phyloP scores from a whole-genome alignment of 2,113 vertebrate genomes.

The Amia ocellicauda region DNA sequence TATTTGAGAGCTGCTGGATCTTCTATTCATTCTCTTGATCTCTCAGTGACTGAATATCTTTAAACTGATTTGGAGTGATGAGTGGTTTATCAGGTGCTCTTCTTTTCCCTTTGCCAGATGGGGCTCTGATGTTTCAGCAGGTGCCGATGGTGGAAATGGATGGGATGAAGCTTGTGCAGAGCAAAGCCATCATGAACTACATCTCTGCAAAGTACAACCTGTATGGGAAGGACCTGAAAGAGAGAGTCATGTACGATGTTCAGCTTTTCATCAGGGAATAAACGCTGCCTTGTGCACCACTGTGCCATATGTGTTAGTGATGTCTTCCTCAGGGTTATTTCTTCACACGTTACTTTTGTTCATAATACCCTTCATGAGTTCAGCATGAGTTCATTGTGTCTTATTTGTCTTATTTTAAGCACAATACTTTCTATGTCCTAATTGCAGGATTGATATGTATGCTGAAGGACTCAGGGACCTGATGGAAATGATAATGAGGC shows the following conservation, averaged over 20 bases:
- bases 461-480: conserved; percentile 74
- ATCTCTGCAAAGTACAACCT: conserved; percentile 85
- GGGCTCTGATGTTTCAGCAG: conserved; percentile 79
- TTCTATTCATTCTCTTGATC: no score
- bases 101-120: conserved; percentile 47
- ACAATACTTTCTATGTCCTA: no score
- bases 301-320: no score
- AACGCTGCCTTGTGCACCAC: no score
- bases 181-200: conserved; percentile 81
- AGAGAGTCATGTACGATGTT: conserved; percentile 69
- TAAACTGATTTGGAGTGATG: not conserved
- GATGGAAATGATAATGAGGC: conserved; percentile 67
- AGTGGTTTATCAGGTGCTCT: not conserved
- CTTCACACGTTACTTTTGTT: no score
- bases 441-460: conserved; percentile 80
- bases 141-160: conserved; percentile 89
- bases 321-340: not conserved
- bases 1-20: no score
- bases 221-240: conserved; percentile 76
- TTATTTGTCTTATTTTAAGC: no score
- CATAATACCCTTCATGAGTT: no score
- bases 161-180: conserved; percentile 83
- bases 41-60: no score
- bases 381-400: no score
- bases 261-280: no score